Conservation (phyloP, 2,113 vertebrate species). For the Gopherus evgoodei region DNA sequence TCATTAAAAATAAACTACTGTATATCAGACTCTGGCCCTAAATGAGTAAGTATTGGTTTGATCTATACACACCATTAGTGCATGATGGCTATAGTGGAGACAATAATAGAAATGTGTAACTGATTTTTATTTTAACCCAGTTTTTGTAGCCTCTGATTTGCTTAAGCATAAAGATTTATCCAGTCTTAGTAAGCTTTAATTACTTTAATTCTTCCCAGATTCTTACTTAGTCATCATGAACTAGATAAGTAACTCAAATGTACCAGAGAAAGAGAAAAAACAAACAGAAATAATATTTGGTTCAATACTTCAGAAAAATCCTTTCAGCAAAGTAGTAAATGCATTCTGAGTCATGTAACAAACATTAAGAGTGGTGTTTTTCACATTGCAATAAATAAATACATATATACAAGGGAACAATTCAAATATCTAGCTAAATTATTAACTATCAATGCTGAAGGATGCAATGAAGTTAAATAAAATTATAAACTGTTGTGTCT, state of each 20-base stretch:
- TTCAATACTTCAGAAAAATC: background rate
- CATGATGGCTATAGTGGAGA: background rate
- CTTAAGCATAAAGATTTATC: background rate
- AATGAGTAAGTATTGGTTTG: background rate
- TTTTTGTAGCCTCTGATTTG: background rate
- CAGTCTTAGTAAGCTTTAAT: background rate
- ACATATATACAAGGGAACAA: background rate
- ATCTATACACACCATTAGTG: background rate
- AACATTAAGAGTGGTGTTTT: background rate
- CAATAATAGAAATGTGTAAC: background rate
- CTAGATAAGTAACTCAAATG: background rate
- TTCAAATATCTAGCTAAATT: background rate
- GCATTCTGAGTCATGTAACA: background rate
- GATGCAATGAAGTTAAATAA: background rate
- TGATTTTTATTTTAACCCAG: background rate
- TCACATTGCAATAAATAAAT: background rate
- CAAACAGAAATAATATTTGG: background rate
- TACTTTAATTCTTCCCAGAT: background rate
- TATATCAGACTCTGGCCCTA: background rate
- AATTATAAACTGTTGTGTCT: background rate
- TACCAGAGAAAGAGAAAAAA: background rate
- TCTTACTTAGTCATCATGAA: background rate
- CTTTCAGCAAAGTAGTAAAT: background rate
- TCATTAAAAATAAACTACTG: background rate
- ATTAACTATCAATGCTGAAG: background rate